Conservation (phyloP, 2,113 vertebrate species). For the Pionites leucogaster region DNA sequence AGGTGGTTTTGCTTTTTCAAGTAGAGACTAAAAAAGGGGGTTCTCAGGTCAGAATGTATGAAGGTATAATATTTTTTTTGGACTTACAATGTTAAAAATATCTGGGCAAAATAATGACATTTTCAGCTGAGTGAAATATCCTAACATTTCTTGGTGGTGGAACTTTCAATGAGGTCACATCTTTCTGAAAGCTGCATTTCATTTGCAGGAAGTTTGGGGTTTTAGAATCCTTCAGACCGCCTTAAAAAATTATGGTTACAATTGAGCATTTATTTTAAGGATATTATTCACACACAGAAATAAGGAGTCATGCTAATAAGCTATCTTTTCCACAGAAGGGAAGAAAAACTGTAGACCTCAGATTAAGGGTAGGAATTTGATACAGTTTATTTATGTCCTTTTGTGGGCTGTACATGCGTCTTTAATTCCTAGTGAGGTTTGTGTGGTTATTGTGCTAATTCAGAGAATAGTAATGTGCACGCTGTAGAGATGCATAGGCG, state of each 20-base stretch:
- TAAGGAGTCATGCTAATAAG: neutral
- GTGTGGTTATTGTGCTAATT: neutral
- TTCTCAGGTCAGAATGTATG: neutral
- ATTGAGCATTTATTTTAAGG: neutral
- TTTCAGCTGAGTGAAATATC: neutral
- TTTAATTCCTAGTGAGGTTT: neutral
- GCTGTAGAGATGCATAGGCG: neutral
- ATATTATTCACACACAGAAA: neutral
- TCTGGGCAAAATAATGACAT: neutral
- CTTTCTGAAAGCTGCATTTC: neutral
- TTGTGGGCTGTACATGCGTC: neutral
- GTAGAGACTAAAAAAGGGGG: neutral
- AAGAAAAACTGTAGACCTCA: neutral
- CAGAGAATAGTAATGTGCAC: neutral
- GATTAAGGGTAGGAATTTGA: neutral
- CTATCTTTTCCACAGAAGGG: neutral
- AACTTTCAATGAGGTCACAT: neutral
- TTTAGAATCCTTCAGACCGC: neutral
- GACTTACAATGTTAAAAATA: neutral
- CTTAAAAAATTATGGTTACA: neutral
- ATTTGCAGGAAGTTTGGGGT: neutral
- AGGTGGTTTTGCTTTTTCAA: neutral
- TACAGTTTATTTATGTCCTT: neutral
- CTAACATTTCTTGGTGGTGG: neutral
- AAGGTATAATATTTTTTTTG: neutral